phyloP scores from a whole-genome alignment of 2,888 invertebrate genomes.

The Furcula furcula region DNA sequence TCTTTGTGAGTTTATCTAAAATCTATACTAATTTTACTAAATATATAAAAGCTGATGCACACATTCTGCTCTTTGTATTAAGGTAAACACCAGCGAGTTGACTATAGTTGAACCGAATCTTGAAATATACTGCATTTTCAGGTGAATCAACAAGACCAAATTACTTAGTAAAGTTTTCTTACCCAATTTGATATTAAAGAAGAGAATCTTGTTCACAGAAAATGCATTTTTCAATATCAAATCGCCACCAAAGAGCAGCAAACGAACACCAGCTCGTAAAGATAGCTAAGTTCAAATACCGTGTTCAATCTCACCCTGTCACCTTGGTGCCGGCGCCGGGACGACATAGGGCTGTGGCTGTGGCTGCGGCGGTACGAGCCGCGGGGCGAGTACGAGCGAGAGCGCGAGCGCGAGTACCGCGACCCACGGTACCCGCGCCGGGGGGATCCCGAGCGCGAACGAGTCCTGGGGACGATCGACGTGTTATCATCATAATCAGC shows the following conservation, averaged over 20 bases:
- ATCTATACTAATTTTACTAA: constrained; percentile 1
- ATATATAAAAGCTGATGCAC: neutral
- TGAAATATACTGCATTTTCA: too few relatives aligned
- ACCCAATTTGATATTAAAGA: too few relatives aligned
- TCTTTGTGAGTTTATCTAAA: too few relatives aligned
- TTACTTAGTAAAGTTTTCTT: too few relatives aligned
- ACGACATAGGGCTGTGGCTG: constrained; percentile 92
- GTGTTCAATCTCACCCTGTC: constrained; percentile 81
- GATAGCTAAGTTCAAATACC: constrained; percentile 2
- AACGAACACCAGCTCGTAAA: neutral
- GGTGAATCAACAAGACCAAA: too few relatives aligned
- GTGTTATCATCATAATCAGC: too few relatives aligned
- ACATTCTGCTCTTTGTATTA: neutral
- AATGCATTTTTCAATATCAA: too few relatives aligned
- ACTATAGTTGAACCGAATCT: too few relatives aligned
- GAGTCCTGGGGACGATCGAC: constrained; percentile 57
- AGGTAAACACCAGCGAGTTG: too few relatives aligned
- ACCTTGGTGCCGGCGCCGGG: constrained; percentile 88
- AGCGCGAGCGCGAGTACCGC: constrained; percentile 85
- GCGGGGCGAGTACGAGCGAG: constrained; percentile 83
- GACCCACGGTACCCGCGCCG: constrained; percentile 61
- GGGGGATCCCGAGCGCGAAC: constrained; percentile 84
- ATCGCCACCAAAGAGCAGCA: neutral
- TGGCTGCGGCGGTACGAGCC: constrained; percentile 84
- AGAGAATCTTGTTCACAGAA: too few relatives aligned